Percentiles rank a stretch among this genome's conserved stretches.
Evolutionary conservation across 2,888 invertebrate species (phyloP).

Genomic region (Dendrolimus houi): DNA sequence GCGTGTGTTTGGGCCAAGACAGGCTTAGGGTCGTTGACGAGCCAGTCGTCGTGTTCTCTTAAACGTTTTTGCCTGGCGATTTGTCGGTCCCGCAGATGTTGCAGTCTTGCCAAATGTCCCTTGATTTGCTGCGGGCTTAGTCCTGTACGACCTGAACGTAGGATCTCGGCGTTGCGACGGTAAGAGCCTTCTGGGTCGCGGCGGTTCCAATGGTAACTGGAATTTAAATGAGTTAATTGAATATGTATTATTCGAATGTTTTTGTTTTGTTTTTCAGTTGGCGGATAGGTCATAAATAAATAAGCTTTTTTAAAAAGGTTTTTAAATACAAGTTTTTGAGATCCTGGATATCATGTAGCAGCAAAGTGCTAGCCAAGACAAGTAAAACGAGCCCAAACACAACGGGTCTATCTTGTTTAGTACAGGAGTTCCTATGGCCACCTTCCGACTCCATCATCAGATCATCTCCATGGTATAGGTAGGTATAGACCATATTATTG

Average conservation of each 20-base stretch:
- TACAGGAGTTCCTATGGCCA: no score
- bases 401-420: no score
- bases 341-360: no score
- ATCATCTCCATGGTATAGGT: no score
- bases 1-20: constrained; percentile 65
- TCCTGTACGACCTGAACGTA: constrained; percentile 56
- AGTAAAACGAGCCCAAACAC: no score
- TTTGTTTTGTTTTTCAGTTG: no score
- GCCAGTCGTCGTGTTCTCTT: constrained; percentile 47
- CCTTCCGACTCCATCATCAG: no score
- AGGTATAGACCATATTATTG: no score
- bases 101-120: constrained; percentile 49
- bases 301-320: no score
- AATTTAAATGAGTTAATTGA: constrained; percentile 9
- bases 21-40: constrained; percentile 48
- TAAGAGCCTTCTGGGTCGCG: constrained; percentile 64
- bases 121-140: constrained; percentile 59
- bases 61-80: constrained; percentile 45
- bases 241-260: neutral
- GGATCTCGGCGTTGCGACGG: constrained; percentile 55
- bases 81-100: constrained; percentile 60
- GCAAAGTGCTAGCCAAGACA: no score
- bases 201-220: constrained; percentile 65
- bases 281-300: no score
- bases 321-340: no score